Base-by-base conservation (phyloP, 1,140 invertebrate species). In the Megalopta genalis region DNA sequence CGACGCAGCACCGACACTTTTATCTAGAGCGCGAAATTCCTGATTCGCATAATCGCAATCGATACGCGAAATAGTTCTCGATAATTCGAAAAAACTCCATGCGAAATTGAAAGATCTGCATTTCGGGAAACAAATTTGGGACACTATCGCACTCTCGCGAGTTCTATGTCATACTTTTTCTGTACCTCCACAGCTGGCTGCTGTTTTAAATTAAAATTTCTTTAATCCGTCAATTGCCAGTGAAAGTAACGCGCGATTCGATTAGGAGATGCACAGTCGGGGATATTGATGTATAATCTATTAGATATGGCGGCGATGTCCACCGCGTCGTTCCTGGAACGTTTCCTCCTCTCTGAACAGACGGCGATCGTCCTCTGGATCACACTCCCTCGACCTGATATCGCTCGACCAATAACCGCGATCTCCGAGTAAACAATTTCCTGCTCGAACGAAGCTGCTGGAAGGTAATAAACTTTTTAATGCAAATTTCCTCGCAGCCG, bases 401-500 rank as follows among this genome's bases (percentile, higher is more conserved):
- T 32, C 65, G 21, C n/a, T 2, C 49, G n/a, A 25, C 21, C 67
- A 21, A 18, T 52, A 52, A 54, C 46, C 67, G 21, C 49, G 52
- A 54, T 57, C 32, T n/a, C 67, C 14, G 32, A 57, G 8, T 69
- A 57, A 69, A 69, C 52, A 52, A 69, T 69, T 69, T 37, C 52
- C 52, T 57, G 67, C 67, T 37, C 46, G 32, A 69, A 57, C n/a
- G 67, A 57, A 69, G 67, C 62, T 8, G 1, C 62, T 7, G 0
- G 27, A n/a, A 39, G 32, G 27, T n/a, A 64, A 23, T 66, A 46
- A 68, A 76, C 64, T 68, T 68, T 68, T 68, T 32, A 57, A 76
- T 76, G 65, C 65, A 76, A 76, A 76, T 68, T 68, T 64, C 25
- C 64, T 32, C 23, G 25, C 46, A 25, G 27, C 4, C 71, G 42